phyloP scores from a whole-genome alignment of 2,888 invertebrate genomes.

The Entomobrya proxima region DNA sequence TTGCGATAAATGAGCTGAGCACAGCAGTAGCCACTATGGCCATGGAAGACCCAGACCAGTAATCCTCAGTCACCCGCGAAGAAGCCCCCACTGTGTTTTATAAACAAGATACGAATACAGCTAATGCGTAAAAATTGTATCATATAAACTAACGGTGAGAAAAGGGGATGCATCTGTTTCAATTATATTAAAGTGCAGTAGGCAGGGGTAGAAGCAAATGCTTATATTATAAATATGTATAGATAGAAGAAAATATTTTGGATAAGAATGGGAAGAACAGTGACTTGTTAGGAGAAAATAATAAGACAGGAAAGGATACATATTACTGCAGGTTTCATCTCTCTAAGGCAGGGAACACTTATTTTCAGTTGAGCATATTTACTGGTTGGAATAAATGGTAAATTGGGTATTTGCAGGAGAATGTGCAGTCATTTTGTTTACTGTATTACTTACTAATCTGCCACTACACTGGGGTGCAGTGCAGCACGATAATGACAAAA shows the following conservation, averaged over 20 bases:
- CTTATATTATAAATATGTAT: slow-evolving; percentile 1
- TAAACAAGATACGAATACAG: not conserved
- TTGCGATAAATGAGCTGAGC: slow-evolving; percentile 75
- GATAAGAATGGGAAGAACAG: slow-evolving; percentile 20
- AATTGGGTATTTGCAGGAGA: not conserved
- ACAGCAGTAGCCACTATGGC: slow-evolving; percentile 74
- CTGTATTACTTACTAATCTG: slow-evolving; percentile 26
- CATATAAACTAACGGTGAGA: not conserved
- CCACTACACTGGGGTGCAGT: slow-evolving; percentile 2
- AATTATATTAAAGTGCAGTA: slow-evolving; percentile 32
- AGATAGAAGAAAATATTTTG: not conserved
- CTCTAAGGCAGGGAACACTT: not conserved
- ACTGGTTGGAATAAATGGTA: not conserved
- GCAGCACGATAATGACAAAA: not conserved
- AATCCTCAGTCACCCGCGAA: slow-evolving; percentile 59
- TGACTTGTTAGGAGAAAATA: slow-evolving; percentile 8
- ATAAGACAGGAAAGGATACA: slow-evolving; percentile 35
- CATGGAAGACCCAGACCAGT: slow-evolving; percentile 68
- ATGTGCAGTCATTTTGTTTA: slow-evolving; percentile 5
- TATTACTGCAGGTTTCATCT: slow-evolving; percentile 21
- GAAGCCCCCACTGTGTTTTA: slow-evolving; percentile 53
- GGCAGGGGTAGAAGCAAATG: not conserved
- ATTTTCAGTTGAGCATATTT: not conserved
- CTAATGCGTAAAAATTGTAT: not conserved
- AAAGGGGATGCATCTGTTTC: slow-evolving; percentile 36